Base-by-base conservation (phyloP, 2,888 invertebrate genomes). In the Spilarctia lutea region DNA sequence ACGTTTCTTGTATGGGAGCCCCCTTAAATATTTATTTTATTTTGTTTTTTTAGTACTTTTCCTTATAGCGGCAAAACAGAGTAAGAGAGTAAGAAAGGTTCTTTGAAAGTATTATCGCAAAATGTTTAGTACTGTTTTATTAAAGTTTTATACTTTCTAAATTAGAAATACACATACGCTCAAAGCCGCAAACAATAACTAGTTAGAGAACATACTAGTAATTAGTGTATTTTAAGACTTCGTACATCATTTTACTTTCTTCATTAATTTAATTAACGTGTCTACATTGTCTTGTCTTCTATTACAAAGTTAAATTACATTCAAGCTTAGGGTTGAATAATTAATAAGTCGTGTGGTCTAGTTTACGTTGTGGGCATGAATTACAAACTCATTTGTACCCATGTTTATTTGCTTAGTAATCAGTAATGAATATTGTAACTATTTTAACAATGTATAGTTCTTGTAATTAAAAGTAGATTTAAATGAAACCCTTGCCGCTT, bases 291-390 rank as follows among this genome's bases (percentile, higher is more conserved):
- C 65, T 66, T n/a, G 45, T 2, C 42, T 68, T 33, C 45, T 27
- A 68, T 48, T 71, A 30, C 42, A 13, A 65, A 71, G 56, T 63
- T 71, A 30, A 65, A 71, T 60, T 70, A 63, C 71, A 30, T 60
- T 65, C 63, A 45, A 39, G 30, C 24, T 63, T 45, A 65, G 63
- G 27, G 42, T 35, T 71, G 33, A 71, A 60, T 70, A 35, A 56
- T 70, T 60, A 16, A 60, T 70, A 60, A 60, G 52, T 27, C 10
- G 67, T 48, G 20, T 68, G 27, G 27, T n/a, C 67, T 68, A 66
- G 66, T n/a, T 30, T 27, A 30, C 30, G 20, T 16, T 48, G 45
- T 68, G 30, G 6, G 13, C 39, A 66, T 66, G 39, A 66, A 42
- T 39, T 66, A 39, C 39, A 35, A 66, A n/a, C 13, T n/a, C n/a